Evolutionary conservation across 2,113 vertebrate genomes (phyloP).

Genomic region (Lepisosteus oculatus): DNA sequence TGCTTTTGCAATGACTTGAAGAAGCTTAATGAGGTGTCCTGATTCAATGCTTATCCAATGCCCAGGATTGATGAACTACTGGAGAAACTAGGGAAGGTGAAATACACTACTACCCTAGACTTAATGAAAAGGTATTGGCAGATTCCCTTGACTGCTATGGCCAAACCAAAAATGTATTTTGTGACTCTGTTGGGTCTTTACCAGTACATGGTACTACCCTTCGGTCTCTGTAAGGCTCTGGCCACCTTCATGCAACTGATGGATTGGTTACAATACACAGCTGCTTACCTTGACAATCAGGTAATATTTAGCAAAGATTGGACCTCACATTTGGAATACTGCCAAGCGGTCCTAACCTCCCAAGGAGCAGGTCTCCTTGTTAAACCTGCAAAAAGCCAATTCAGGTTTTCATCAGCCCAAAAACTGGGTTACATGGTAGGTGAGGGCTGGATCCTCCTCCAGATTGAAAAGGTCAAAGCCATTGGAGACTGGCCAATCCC

Average conservation of each 20-base stretch:
- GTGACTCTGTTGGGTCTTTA: not conserved
- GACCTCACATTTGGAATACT: not conserved
- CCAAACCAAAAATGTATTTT: not conserved
- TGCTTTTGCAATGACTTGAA: constrained; percentile 20
- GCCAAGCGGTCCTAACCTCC: not conserved
- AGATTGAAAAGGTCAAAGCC: too few species aligned
- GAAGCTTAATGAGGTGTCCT: constrained; percentile 13
- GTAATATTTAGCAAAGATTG: not conserved
- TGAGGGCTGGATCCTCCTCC: too few species aligned
- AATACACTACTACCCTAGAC: too few species aligned
- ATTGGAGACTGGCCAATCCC: too few species aligned
- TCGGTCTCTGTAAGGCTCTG: constrained; percentile 2
- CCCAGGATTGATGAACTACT: not conserved
- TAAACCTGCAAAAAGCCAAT: too few species aligned
- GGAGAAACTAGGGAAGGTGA: too few species aligned
- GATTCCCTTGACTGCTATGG: too few species aligned
- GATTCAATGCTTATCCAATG: constrained; percentile 14
- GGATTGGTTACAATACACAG: not conserved
- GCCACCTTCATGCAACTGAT: constrained; percentile 8
- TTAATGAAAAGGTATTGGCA: too few species aligned
- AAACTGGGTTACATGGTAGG: too few species aligned
- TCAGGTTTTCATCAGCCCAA: too few species aligned
- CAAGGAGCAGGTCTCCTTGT: not conserved
- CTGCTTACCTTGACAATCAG: constrained; percentile 13
- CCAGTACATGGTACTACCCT: constrained; percentile 3